Evolutionary conservation across 1,140 invertebrate species (phyloP), one percentile per base, ranked within the genome.

Genomic region (Battus philenor): DNA sequence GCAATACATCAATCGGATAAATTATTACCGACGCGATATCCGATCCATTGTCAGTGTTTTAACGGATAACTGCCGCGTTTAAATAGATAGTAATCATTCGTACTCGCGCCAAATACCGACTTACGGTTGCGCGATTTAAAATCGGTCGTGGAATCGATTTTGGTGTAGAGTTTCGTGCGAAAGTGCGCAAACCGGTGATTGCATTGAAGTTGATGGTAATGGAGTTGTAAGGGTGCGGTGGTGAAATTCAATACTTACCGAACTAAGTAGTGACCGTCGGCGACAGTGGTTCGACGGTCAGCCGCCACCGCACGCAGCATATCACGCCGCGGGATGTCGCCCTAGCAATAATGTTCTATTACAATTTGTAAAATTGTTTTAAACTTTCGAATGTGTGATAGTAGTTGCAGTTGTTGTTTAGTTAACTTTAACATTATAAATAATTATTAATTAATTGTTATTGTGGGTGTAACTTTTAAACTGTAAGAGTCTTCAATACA

Each of bases 331-430:
- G 71, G 59, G 72, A 63, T 67, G 68, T 73, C 74, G 75, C 77
- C 72, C 64, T 83, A 87, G 86, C 83, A 87, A 86, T 86, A 87
- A 86, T 69, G 62, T 77, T 82, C 70, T 74, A 81, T 65, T 81
- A 82, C 73, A 86, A 86, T 77, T 67, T 83, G 69, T 86, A 85
- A 83, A 80, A 85, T 86, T 86, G 81, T 86, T 83, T 85, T 78
- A 74, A 86, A 86, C 77, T 79, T 87, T 87, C 77, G 78, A 87
- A 87, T 84, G 86, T 87, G 86, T 87, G 86, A 87, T 87, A 87
- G 81, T 86, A 87, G 83, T 81, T 80, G 80, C 81, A 81, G 82
- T 86, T 84, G 83, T 87, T 86, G 84, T 86, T 86, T 86, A 85
- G 82, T 86, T 86, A 86, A 81, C 70, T 84, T 82, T 85, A 84